phyloP scores from a whole-genome alignment of 23 tunicate genomes.

The Diplosoma virens region DNA sequence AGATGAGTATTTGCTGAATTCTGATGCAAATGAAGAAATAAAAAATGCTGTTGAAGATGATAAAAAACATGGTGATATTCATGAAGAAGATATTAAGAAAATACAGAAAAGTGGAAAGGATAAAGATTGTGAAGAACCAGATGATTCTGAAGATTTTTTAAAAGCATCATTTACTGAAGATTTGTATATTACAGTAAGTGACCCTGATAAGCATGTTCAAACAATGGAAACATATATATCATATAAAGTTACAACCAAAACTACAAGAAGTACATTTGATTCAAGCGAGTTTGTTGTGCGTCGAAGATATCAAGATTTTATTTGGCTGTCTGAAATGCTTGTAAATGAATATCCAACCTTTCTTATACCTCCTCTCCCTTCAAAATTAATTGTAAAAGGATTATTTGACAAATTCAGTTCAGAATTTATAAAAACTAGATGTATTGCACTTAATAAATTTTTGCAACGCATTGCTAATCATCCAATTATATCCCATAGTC shows the following conservation, averaged over 20 bases:
- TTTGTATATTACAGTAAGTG: slow-evolving; percentile 62
- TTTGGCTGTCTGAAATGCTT: slow-evolving; percentile 57
- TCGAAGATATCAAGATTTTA: slow-evolving; percentile 88
- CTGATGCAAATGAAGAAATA: too few species aligned
- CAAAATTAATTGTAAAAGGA: slow-evolving; percentile 84
- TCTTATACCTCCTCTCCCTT: slow-evolving; percentile 89
- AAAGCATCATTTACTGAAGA: slow-evolving; percentile 19
- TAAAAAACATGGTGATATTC: too few species aligned
- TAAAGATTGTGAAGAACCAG: neutral
- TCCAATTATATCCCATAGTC: slow-evolving; percentile 67
- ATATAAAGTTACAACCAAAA: slow-evolving; percentile 69
- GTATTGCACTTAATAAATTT: slow-evolving; percentile 76
- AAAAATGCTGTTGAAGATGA: too few species aligned
- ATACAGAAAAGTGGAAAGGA: slow-evolving; percentile 13
- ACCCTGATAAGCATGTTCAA: slow-evolving; percentile 71
- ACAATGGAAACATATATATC: slow-evolving; percentile 80
- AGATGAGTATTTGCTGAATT: too few species aligned
- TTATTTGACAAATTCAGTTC: slow-evolving; percentile 70
- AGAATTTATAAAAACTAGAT: slow-evolving; percentile 65
- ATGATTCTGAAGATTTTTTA: neutral
- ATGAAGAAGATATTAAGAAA: slow-evolving; percentile 4
- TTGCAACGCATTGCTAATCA: slow-evolving; percentile 60
- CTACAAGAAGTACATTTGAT: slow-evolving; percentile 86
- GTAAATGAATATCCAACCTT: slow-evolving; percentile 63
- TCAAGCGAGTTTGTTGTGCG: slow-evolving; percentile 64